Base-by-base conservation (phyloP, 2,888 invertebrate species). In the Melanostoma scalare region DNA sequence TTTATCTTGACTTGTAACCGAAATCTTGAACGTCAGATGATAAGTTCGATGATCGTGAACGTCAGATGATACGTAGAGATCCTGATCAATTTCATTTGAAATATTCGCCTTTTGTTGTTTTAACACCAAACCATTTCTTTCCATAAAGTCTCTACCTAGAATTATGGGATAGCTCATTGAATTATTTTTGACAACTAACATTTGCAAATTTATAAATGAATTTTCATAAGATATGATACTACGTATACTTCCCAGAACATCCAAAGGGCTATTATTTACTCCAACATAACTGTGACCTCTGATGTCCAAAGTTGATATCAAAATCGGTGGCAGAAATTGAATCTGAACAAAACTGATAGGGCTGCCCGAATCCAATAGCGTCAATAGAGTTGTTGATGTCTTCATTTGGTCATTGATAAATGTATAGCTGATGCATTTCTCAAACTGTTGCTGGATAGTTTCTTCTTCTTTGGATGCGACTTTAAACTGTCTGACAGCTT, bases 271-370 rank as follows among this genome's bases (percentile, higher is more conserved):
- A 36, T 61, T 53, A 44, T 75, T 80, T 4, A 80, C 58, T 30
- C 73, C 82, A 69, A 10, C 50, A 10, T 69, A 77, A 20, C 10
- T 42, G 6, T 73, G 52, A 10, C 56, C 33, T 30, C 40, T 53
- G 40, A 6, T 10, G 4, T 69, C 56, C n/a, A 40, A 10, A 10
- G 36, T 46, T 69, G 53, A 61, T 35, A 67, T 36, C 58, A 74
- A 20, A 50, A n/a, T 33, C 4, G 74, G 35, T 10, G 58, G 74
- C 30, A 76, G 6, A 44, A 40, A 79, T 52, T 50, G 46, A 6
- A 48, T 6, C 31, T 79, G 71, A 3, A 78, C 35, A 52, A 84
- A 78, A 38, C 75, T 78, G 9, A 82, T 73, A 10, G 76, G 68
- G 40, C 81, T 82, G 10, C 68, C 76, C 8, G 82, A 77, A 58